Percentiles rank a stretch among this genome's conserved stretches.
phyloP scores from a whole-genome alignment of 2,797 vertebrate species.

The Gymnothorax javanicus region DNA sequence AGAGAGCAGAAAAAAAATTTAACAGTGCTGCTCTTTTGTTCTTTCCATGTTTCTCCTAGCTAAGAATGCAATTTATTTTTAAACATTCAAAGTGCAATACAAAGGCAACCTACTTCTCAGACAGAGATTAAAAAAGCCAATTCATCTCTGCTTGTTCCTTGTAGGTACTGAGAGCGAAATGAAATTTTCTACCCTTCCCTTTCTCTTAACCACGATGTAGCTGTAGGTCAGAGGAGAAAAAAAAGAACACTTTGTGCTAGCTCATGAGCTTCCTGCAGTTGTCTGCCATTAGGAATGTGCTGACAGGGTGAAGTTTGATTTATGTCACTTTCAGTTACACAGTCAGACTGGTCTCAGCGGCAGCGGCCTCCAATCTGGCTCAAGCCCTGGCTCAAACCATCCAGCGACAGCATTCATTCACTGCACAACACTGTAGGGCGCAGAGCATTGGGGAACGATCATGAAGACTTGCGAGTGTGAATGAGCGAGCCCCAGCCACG shows the following conservation, averaged over 20 bases:
- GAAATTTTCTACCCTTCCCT: background rate
- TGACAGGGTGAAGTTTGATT: slow-evolving; percentile 63
- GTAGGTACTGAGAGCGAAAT: background rate
- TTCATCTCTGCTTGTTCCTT: background rate
- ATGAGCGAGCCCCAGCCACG: background rate
- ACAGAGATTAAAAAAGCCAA: background rate
- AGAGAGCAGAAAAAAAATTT: background rate
- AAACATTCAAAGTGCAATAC: background rate
- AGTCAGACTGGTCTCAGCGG: slow-evolving; percentile 5
- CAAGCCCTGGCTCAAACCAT: background rate
- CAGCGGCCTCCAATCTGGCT: background rate
- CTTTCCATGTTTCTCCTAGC: background rate
- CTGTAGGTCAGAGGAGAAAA: background rate
- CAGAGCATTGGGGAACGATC: background rate
- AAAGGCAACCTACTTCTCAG: background rate
- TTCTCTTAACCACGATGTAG: background rate
- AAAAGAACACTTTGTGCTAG: slow-evolving; percentile 69
- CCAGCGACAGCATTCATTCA: background rate
- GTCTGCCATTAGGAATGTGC: slow-evolving; percentile 72
- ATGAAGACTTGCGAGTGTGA: background rate
- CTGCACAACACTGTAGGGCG: background rate
- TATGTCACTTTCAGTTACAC: slow-evolving; percentile 24
- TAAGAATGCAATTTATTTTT: background rate
- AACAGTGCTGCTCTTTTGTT: background rate
- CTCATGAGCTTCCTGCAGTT: slow-evolving; percentile 52